Percentiles rank a stretch among this genome's conserved stretches.
Evolutionary conservation across 2,888 invertebrate genomes (phyloP).

Genomic region (Amphipyra tragopoginis): DNA sequence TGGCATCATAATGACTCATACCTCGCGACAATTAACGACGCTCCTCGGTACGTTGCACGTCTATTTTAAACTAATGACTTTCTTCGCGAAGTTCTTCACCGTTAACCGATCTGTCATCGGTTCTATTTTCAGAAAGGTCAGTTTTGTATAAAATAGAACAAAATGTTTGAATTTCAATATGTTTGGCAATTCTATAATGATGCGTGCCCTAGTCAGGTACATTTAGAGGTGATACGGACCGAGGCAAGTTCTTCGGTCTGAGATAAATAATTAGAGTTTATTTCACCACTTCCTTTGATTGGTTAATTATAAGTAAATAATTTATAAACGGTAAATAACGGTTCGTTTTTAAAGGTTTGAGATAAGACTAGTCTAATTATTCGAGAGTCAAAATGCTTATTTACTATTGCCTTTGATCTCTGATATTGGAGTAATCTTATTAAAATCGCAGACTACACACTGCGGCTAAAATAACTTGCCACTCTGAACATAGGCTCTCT

Average conservation of each 20-base stretch:
- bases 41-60: background rate
- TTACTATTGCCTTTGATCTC: no score
- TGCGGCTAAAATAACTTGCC: no score
- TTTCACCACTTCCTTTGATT: constrained; percentile 14
- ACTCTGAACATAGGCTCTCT: no score
- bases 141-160: constrained; percentile 1
- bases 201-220: no score
- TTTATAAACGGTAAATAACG: constrained; percentile 7
- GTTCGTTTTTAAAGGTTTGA: no score
- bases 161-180: no score
- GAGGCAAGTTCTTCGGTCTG: no score
- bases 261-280: background rate
- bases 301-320: constrained; percentile 18
- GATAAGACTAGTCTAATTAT: no score
- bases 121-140: constrained; percentile 32
- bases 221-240: no score
- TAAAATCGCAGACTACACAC: no score
- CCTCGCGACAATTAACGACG: background rate
- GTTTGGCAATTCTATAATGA: background rate
- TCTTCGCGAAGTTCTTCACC: constrained; percentile 2
- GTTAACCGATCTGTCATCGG: constrained; percentile 10
- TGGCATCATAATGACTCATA: constrained; percentile 2
- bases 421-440: no score
- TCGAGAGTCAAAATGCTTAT: no score
- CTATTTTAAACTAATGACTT: constrained; percentile 12